Evolutionary conservation across 2,888 invertebrate genomes (phyloP).

Genomic region (Seladonia tumulorum): DNA sequence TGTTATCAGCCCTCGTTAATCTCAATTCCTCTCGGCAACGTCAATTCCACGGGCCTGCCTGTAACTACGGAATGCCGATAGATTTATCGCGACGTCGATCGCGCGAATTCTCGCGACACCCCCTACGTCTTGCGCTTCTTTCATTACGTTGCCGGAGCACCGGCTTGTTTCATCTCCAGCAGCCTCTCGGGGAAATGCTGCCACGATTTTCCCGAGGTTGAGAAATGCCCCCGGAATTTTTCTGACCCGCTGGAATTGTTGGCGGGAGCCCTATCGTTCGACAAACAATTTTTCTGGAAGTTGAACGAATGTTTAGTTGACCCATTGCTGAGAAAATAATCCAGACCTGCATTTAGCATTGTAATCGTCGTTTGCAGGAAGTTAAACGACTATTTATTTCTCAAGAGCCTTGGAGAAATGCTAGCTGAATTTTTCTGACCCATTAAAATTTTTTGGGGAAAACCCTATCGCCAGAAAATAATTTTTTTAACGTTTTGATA

Average conservation of each 20-base stretch:
- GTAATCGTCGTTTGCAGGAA: too few species aligned
- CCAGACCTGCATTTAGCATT: too few species aligned
- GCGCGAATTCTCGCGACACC: slow-evolving; percentile 25
- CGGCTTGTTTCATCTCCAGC: not conserved
- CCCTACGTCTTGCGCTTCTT: slow-evolving; percentile 8
- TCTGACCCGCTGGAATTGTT: not conserved
- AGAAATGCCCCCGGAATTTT: not conserved
- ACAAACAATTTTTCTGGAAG: not conserved
- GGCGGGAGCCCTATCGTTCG: not conserved
- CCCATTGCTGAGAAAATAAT: not conserved
- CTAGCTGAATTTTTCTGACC: not conserved
- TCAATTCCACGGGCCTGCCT: slow-evolving; percentile 53
- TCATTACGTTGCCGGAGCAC: not conserved
- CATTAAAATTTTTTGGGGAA: too few species aligned
- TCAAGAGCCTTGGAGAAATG: not conserved
- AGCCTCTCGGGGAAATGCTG: not conserved
- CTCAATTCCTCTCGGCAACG: slow-evolving; percentile 60
- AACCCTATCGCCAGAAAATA: too few species aligned
- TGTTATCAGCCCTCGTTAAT: slow-evolving; percentile 69
- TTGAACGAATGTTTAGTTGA: not conserved
- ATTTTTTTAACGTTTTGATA: too few species aligned
- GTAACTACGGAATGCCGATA: slow-evolving; percentile 62
- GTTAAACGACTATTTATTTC: not conserved
- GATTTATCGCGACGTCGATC: slow-evolving; percentile 64
- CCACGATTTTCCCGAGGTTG: not conserved